Conservation (phyloP, 1,140 invertebrate genomes). For the Notospermus geniculatus region DNA sequence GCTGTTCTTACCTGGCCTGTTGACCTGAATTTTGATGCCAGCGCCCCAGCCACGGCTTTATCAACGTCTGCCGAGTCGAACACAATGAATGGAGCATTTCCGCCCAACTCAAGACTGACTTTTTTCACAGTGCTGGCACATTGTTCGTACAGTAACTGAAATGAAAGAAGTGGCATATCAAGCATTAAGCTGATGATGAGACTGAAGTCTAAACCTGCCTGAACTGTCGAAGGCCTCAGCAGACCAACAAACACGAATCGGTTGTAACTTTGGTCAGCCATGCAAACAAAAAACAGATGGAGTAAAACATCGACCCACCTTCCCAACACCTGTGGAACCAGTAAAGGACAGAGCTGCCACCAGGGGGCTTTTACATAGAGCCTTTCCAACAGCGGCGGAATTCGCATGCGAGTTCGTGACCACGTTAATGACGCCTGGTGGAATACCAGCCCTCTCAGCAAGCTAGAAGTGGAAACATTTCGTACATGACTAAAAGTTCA, state of each 20-base stretch:
- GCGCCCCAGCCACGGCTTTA: conserved; percentile 78
- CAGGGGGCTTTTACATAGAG: conserved; percentile 79
- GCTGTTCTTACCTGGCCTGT: conserved; percentile 71
- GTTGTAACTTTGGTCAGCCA: too few species aligned
- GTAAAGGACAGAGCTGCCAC: conserved; percentile 95
- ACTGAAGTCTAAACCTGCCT: too few species aligned
- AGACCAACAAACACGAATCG: too few species aligned
- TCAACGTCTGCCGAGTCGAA: conserved; percentile 92
- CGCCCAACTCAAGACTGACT: conserved; percentile 89
- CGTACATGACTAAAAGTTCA: too few species aligned
- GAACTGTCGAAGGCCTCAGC: too few species aligned
- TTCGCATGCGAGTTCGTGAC: conserved; percentile 77
- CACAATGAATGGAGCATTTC: conserved; percentile 98
- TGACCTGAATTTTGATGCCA: conserved; percentile 93
- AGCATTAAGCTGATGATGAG: too few species aligned
- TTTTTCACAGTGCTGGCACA: conserved; percentile 85
- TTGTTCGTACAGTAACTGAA: conserved; percentile 77
- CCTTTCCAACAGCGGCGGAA: conserved; percentile 77
- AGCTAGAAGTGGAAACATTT: conserved; percentile 55
- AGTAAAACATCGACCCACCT: conserved; percentile 38
- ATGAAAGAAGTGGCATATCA: conserved; percentile 9
- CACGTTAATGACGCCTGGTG: conserved; percentile 79
- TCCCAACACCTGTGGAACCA: conserved; percentile 60
- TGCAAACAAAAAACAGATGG: too few species aligned
- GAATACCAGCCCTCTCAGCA: conserved; percentile 60